These are phyloP conservation scores for Toxotes lorentzi DNA, from an alignment of 2,797 vertebrate genomes.

Conservation along the genomic window DNA sequence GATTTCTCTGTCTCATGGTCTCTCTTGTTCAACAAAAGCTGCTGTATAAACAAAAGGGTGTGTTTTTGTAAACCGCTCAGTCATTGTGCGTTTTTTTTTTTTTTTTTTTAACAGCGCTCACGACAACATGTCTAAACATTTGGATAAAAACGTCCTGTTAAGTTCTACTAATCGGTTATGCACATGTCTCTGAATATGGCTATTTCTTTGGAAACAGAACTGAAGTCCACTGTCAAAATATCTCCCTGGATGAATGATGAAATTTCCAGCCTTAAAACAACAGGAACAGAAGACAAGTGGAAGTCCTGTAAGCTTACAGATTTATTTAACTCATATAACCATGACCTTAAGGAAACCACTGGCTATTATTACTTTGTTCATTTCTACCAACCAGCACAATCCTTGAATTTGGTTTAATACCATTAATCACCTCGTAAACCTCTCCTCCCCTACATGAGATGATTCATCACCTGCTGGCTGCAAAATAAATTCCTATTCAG, in stretches of 20 bases:
- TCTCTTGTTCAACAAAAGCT: slow-evolving; percentile 19
- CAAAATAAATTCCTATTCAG: not conserved
- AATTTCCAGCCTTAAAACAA: not conserved
- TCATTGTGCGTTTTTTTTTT: not conserved
- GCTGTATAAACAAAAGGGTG: slow-evolving; percentile 41
- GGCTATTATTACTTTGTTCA: not conserved
- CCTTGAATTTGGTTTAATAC: not conserved
- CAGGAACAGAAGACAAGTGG: not conserved
- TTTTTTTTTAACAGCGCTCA: not conserved
- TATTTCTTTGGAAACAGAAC: slow-evolving; percentile 2
- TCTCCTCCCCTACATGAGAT: not conserved
- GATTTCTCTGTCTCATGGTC: not conserved
- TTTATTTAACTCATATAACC: not conserved
- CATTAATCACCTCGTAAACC: not conserved
- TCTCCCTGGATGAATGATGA: slow-evolving; percentile 4
- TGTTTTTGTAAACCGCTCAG: slow-evolving; percentile 5
- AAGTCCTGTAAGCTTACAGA: not conserved
- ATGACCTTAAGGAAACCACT: not conserved
- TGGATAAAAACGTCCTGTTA: slow-evolving; percentile 19
- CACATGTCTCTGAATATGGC: not conserved
- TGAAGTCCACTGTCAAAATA: not conserved
- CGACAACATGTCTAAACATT: slow-evolving; percentile 38
- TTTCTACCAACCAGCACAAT: not conserved
- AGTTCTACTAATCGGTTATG: slow-evolving; percentile 3
- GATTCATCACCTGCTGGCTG: not conserved